phyloP scores from a whole-genome alignment of 2,797 vertebrate genomes.

The Rhinichthys osculus region DNA sequence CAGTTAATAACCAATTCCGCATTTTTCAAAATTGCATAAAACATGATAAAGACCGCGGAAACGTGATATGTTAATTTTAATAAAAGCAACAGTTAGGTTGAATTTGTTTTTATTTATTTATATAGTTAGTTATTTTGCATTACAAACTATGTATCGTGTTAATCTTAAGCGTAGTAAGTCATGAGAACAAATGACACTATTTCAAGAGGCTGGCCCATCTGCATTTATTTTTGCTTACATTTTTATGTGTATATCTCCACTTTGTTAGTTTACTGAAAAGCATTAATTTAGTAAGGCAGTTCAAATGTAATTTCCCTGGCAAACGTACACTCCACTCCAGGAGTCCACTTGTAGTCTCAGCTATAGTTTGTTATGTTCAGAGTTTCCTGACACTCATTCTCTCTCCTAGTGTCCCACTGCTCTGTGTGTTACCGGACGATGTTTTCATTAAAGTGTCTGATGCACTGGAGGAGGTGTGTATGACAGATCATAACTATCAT shows the following conservation, averaged over 20 bases:
- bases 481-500: not conserved
- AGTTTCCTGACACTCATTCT: not conserved
- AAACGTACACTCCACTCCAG: not conserved
- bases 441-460: constrained; percentile 75
- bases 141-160: not conserved
- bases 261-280: not conserved
- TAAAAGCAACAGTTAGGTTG: not conserved
- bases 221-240: not conserved
- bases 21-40: not conserved
- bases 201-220: too few species aligned
- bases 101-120: not conserved
- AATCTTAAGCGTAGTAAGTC: not conserved
- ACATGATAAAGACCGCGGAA: not conserved
- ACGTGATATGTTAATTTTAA: not conserved
- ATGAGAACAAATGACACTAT: too few species aligned
- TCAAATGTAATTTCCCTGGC: not conserved
- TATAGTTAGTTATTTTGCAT: not conserved
- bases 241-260: not conserved
- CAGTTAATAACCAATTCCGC: not conserved
- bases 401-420: constrained; percentile 74
- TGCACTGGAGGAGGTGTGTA: constrained; percentile 77
- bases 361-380: not conserved
- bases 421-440: constrained; percentile 75
- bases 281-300: not conserved
- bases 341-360: not conserved